Percentiles rank a stretch among this genome's conserved stretches.
Conservation (phyloP, 2,888 invertebrate species). For the Ochropacha duplaris region DNA sequence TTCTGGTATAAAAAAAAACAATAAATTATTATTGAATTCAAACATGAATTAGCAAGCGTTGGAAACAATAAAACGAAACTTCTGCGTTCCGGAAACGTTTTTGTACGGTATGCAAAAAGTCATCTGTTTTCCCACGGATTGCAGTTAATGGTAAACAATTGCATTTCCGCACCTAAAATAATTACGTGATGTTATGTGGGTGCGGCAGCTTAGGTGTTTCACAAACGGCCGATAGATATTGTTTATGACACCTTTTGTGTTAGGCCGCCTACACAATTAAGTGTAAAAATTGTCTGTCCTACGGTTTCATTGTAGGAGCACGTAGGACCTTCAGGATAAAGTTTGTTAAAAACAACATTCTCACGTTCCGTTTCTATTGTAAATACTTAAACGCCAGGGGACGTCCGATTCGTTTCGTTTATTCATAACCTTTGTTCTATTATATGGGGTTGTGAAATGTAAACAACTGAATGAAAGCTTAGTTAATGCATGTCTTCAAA, state of each 20-base stretch:
- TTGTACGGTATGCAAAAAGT: slow-evolving; percentile 29
- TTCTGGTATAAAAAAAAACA: no score
- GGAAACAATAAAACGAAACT: neutral
- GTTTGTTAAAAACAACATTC: slow-evolving; percentile 69
- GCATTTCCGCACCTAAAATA: slow-evolving; percentile 66
- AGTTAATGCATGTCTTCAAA: slow-evolving; percentile 50
- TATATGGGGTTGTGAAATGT: slow-evolving; percentile 68
- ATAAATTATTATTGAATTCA: neutral
- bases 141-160: slow-evolving; percentile 61
- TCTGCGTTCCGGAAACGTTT: slow-evolving; percentile 46
- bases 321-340: slow-evolving; percentile 65
- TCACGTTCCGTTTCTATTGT: slow-evolving; percentile 76
- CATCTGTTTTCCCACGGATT: slow-evolving; percentile 67
- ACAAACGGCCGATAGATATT: slow-evolving; percentile 55
- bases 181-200: slow-evolving; percentile 77
- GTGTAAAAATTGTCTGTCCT: slow-evolving; percentile 54
- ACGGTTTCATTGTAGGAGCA: slow-evolving; percentile 61
- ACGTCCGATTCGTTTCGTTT: slow-evolving; percentile 72
- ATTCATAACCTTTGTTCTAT: slow-evolving; percentile 71
- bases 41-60: neutral
- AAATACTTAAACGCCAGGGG: slow-evolving; percentile 61
- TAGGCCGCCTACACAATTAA: slow-evolving; percentile 66
- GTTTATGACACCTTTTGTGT: slow-evolving; percentile 73
- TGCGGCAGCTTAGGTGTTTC: slow-evolving; percentile 64
- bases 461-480: slow-evolving; percentile 60